Percentiles rank a stretch among this genome's conserved stretches.
Conservation (phyloP, 2,113 vertebrate species). For the Cinclus mexicanus region DNA sequence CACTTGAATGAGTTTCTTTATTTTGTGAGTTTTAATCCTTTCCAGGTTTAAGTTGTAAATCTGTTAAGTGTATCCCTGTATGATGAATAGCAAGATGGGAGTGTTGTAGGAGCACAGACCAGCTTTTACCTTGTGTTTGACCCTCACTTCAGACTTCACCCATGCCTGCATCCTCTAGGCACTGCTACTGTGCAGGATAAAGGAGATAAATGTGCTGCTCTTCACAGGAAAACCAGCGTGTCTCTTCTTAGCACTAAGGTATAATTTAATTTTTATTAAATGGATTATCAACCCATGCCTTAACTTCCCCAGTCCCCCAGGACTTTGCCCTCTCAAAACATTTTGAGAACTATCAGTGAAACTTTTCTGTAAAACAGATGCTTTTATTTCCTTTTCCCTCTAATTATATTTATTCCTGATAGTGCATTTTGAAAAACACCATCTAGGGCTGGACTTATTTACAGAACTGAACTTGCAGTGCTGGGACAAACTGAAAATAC, state of each 20-base stretch:
- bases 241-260: neutral
- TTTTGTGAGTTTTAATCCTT: slow-evolving; percentile 9
- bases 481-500: neutral
- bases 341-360: neutral
- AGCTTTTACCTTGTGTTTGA: neutral
- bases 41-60: slow-evolving; percentile 15
- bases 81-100: neutral
- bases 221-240: neutral
- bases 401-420: neutral
- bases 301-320: neutral
- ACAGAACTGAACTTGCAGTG: neutral
- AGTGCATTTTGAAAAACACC: neutral
- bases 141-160: neutral
- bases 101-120: neutral
- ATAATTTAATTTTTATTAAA: neutral
- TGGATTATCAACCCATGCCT: neutral
- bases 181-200: neutral
- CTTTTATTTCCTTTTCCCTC: neutral
- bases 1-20: neutral
- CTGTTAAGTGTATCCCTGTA: neutral
- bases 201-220: neutral
- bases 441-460: neutral
- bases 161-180: neutral
- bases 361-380: neutral
- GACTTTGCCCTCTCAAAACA: neutral